phyloP scores from a whole-genome alignment of 2,113 vertebrate genomes.

The Myrmophylax atrothorax region DNA sequence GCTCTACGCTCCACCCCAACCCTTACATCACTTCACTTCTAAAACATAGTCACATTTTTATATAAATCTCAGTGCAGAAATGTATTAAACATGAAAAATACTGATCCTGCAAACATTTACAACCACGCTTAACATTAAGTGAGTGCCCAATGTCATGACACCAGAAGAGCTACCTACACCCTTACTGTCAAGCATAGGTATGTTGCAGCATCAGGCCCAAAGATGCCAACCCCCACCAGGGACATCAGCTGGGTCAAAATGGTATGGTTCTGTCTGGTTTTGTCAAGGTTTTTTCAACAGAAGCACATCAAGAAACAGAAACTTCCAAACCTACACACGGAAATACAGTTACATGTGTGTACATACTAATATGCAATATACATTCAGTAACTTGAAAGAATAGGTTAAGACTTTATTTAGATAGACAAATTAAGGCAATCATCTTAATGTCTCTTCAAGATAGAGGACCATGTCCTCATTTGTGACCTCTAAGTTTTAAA shows the following conservation, averaged over 20 bases:
- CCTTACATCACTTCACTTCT: constrained; percentile 51
- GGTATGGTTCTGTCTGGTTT: background rate
- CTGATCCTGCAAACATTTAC: constrained; percentile 21
- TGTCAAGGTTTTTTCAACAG: constrained; percentile 49
- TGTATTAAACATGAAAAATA: constrained; percentile 24
- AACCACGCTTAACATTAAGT: background rate
- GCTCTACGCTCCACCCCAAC: constrained; percentile 44
- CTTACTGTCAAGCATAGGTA: background rate
- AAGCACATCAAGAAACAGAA: constrained; percentile 62
- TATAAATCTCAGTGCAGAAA: constrained; percentile 62
- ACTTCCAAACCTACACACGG: constrained; percentile 50
- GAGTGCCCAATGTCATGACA: background rate
- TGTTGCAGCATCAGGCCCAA: constrained; percentile 45
- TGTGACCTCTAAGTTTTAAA: constrained; percentile 66
- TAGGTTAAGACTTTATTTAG: constrained; percentile 71
- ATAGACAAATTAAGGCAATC: constrained; percentile 71
- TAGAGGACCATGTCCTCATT: constrained; percentile 59
- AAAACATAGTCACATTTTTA: constrained; percentile 57
- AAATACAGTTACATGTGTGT: constrained; percentile 59
- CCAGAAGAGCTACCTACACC: background rate
- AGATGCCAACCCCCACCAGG: background rate
- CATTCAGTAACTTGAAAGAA: constrained; percentile 70
- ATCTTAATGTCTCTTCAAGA: constrained; percentile 56
- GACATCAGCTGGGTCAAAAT: background rate
- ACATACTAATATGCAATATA: constrained; percentile 65